phyloP scores from a whole-genome alignment of 2,113 vertebrate species.

The Pseudolaguvia tuberculata region DNA sequence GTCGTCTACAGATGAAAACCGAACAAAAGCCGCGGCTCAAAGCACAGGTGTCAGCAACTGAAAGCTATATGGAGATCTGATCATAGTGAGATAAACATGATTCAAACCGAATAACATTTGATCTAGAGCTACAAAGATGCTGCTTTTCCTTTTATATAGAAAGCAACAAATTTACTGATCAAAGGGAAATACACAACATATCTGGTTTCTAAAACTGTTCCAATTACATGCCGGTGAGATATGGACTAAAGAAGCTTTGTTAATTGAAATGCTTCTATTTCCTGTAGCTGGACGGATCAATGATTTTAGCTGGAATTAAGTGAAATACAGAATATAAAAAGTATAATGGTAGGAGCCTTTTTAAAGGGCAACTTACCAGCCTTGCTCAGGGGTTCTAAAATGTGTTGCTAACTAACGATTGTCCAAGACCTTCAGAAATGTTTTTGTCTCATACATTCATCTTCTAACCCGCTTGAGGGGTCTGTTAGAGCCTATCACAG shows the following conservation, averaged over 20 bases:
- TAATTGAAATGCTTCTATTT: too few species aligned
- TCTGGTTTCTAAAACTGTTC: neutral
- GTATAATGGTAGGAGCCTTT: too few species aligned
- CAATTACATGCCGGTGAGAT: slow-evolving; percentile 4
- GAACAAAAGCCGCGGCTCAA: slow-evolving; percentile 22
- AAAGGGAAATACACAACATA: slow-evolving; percentile 8
- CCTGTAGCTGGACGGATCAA: too few species aligned
- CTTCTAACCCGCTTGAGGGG: too few species aligned
- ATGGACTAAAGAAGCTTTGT: neutral
- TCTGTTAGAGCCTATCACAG: too few species aligned
- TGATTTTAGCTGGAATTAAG: too few species aligned
- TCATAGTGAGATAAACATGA: neutral
- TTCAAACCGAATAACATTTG: slow-evolving; percentile 23
- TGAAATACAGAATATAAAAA: too few species aligned
- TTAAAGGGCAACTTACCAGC: too few species aligned
- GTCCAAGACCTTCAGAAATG: too few species aligned
- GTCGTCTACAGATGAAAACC: slow-evolving; percentile 15
- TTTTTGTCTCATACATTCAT: too few species aligned
- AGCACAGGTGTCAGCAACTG: slow-evolving; percentile 30
- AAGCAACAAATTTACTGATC: slow-evolving; percentile 30
- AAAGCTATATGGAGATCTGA: slow-evolving; percentile 23
- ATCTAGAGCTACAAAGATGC: slow-evolving; percentile 29
- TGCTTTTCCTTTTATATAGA: slow-evolving; percentile 19
- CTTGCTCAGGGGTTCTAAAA: too few species aligned
- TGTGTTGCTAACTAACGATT: too few species aligned